These are phyloP conservation scores for Drosophila subobscura DNA, from an alignment of 1,140 invertebrate genomes.

Conservation along the genomic window DNA sequence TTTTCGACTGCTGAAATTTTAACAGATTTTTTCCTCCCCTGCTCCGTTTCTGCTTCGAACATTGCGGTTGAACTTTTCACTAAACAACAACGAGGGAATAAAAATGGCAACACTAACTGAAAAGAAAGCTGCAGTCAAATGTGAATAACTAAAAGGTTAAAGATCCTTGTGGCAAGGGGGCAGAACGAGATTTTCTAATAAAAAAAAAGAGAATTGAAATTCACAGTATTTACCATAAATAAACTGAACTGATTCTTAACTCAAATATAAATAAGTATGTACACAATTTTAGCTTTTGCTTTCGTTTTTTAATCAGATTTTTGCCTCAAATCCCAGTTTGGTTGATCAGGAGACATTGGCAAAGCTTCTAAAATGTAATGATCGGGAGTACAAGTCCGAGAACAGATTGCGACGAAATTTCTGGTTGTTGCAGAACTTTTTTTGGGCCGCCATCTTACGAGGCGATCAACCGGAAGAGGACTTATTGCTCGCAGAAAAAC, in stretches of 20 bases:
- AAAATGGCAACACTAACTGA: conserved; percentile 5
- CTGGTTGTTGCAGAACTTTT: conserved; percentile 94
- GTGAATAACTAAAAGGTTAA: no score
- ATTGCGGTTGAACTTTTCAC: conserved; percentile 63
- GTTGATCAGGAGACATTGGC: no score
- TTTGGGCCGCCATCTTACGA: conserved; percentile 87
- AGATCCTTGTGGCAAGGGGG: neutral
- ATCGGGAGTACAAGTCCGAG: conserved; percentile 85
- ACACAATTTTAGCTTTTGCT: no score
- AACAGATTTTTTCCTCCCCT: conserved; percentile 68
- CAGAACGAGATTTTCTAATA: neutral
- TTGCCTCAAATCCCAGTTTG: no score
- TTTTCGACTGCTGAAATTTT: conserved; percentile 63
- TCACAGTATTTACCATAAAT: no score
- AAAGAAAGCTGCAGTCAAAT: no score
- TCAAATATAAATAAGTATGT: no score
- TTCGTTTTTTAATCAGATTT: no score
- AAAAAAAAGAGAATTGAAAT: no score
- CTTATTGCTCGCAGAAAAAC: conserved; percentile 90
- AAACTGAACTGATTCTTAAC: no score
- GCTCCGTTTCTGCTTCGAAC: conserved; percentile 55
- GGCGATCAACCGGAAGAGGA: conserved; percentile 82
- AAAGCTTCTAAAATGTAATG: conserved; percentile 85
- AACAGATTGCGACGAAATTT: conserved; percentile 91
- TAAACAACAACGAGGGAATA: conserved; percentile 27